Conservation (phyloP, 1,140 invertebrate genomes). For the Macrobrachium rosenbergii region DNA sequence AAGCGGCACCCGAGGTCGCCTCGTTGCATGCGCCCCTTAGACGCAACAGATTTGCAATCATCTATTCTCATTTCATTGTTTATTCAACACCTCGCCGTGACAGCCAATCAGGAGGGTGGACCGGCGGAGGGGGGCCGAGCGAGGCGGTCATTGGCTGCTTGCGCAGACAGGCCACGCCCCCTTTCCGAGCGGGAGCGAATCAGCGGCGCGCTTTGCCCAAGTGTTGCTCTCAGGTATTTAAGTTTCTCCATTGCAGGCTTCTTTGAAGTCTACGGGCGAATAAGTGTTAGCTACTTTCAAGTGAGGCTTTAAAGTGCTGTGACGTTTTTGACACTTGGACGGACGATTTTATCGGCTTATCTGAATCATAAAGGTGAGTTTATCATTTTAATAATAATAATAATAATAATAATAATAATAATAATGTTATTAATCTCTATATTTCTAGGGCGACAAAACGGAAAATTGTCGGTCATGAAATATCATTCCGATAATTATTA, state of each 20-base stretch:
- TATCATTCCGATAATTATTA: too few relatives aligned
- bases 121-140: conserved; percentile 22
- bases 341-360: too few relatives aligned
- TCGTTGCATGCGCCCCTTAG: conserved; percentile 19
- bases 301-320: not conserved
- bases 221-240: conserved; percentile 38
- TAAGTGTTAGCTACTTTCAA: not conserved
- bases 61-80: conserved; percentile 63
- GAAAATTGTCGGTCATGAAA: too few relatives aligned
- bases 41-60: conserved; percentile 52
- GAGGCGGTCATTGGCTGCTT: conserved; percentile 20
- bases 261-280: conserved; percentile 11
- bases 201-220: not conserved
- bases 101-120: conserved; percentile 54
- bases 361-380: too few relatives aligned
- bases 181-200: conserved; percentile 12
- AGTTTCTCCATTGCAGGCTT: conserved; percentile 36
- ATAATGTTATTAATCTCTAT: too few relatives aligned
- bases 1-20: not conserved
- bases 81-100: conserved; percentile 54
- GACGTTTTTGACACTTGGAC: too few relatives aligned
- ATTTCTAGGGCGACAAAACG: too few relatives aligned
- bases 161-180: conserved; percentile 10
- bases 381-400: too few relatives aligned
- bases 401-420: too few relatives aligned